Evolutionary conservation across 2,113 vertebrate genomes (phyloP), one percentile per base, ranked within the genome.

Genomic region (Rousettus leschenaultii): DNA sequence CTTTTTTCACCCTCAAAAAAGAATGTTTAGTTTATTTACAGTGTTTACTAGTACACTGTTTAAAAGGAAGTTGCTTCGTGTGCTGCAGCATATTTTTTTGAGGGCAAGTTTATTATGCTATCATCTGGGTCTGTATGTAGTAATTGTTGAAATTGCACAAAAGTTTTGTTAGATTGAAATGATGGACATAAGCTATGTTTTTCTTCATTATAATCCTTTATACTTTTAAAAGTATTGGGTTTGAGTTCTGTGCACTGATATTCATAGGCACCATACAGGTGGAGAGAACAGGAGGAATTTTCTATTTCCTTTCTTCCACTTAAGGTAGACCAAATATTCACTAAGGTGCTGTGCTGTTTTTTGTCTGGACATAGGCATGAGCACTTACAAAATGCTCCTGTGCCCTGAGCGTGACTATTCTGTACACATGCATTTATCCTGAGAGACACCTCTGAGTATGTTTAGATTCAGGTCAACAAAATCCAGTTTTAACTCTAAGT

Each of bases 11-110:
- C 91, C 97, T 80, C 90, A 97, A 95, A 97, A 97, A 97, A 97
- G 94, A 98, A 97, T 91, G 97, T 98, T 98, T 96, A 73, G 57
- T 97, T 55, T 95, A 91, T 92, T 88, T 96, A 80, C 55, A 97
- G 70, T 78, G 91, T 71, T 97, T 96, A 59, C 33, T 94, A 83
- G 66, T 14, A 91, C 96, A 91, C 55, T 94, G 88, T 94, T 43
- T 90, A 94, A 66, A 97, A 96, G 74, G 12, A 59, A 11, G 55
- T 97, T 97, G 35, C 84, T 97, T 92, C 63, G 57, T 96, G 68
- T 91, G 89, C 65, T 94, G 15, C 77, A 94, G 61, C 87, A 94
- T 92, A 71, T 93, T 91, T 95, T 97, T 97, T 96, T 94, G 95
- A 94, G 92, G 94, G 84, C 85, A 86, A 83, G 7, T 82, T 85